Conservation (phyloP, 1,140 invertebrate species). For the Drosophila orena region DNA sequence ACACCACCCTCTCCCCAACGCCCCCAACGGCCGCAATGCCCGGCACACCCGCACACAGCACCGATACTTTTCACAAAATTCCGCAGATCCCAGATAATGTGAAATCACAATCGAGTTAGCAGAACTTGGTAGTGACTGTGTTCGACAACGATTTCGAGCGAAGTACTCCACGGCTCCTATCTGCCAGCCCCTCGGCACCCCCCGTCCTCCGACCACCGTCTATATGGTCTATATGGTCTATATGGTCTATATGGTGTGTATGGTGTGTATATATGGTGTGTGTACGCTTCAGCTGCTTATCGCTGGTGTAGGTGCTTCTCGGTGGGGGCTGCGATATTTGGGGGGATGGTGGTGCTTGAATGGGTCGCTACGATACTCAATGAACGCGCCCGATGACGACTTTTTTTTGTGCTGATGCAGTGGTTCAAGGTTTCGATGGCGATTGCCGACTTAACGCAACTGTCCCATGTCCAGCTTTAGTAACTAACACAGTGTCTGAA, state of each 20-base stretch:
- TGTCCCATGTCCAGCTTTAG: background rate
- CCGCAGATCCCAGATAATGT: constrained; percentile 66
- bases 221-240: background rate
- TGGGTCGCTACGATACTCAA: constrained; percentile 65
- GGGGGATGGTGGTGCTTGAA: background rate
- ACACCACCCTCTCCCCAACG: too few relatives aligned
- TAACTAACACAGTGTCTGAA: too few relatives aligned
- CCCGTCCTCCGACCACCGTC: constrained; percentile 4
- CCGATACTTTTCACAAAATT: constrained; percentile 56
- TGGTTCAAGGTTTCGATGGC: constrained; percentile 18
- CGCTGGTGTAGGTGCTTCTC: constrained; percentile 32
- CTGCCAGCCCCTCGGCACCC: constrained; percentile 5
- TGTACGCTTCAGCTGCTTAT: constrained; percentile 63
- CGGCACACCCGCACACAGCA: constrained; percentile 7
- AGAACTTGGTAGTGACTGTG: constrained; percentile 64
- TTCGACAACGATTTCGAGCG: constrained; percentile 61
- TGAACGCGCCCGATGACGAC: constrained; percentile 57
- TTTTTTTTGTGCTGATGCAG: constrained; percentile 6
- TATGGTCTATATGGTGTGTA: background rate
- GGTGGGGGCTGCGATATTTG: constrained; percentile 11
- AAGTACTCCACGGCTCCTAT: constrained; percentile 58
- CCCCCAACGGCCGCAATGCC: background rate
- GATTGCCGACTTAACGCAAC: constrained; percentile 5
- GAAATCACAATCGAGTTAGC: constrained; percentile 62
- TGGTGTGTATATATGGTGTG: constrained; percentile 15